Conservation (phyloP, 2,797 vertebrate species). For the Chelonia mydas region DNA sequence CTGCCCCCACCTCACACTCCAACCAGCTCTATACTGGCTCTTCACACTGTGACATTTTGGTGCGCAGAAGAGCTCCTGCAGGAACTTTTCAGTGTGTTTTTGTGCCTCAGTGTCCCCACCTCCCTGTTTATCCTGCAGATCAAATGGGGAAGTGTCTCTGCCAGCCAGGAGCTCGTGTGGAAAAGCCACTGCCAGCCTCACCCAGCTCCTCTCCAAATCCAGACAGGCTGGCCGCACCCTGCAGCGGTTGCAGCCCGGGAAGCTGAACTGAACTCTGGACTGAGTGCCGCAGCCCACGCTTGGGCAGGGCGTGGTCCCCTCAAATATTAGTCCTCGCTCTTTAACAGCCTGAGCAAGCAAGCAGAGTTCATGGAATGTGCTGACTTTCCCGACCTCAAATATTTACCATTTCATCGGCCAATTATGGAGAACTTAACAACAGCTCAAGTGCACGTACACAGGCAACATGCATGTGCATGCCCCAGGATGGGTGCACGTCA, state of each 20-base stretch:
- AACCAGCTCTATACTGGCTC: rapidly evolving
- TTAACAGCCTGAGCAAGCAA: constrained; percentile 69
- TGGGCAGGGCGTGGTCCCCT: constrained; percentile 55
- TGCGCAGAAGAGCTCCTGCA: neutral
- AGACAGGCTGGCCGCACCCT: neutral
- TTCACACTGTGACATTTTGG: neutral
- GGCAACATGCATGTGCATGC: neutral
- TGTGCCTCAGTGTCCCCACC: constrained; percentile 15
- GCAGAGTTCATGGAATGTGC: constrained; percentile 67
- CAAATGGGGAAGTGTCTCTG: neutral
- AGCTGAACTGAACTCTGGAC: neutral
- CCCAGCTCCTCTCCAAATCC: neutral
- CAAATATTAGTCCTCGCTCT: constrained; percentile 75
- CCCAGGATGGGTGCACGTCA: neutral
- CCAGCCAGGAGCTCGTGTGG: constrained; percentile 35
- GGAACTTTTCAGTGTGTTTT: neutral
- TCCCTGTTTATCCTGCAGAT: neutral
- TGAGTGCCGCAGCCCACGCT: constrained; percentile 25
- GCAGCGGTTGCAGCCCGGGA: neutral
- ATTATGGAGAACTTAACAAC: neutral
- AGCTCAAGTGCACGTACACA: constrained; percentile 45
- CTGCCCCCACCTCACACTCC: neutral
- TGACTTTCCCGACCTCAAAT: constrained; percentile 70
- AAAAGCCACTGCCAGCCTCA: neutral
- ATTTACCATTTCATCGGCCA: constrained; percentile 60